These are phyloP conservation scores for Antheraea mylitta DNA, from an alignment of 1,140 invertebrate genomes.

Conservation along the genomic window DNA sequence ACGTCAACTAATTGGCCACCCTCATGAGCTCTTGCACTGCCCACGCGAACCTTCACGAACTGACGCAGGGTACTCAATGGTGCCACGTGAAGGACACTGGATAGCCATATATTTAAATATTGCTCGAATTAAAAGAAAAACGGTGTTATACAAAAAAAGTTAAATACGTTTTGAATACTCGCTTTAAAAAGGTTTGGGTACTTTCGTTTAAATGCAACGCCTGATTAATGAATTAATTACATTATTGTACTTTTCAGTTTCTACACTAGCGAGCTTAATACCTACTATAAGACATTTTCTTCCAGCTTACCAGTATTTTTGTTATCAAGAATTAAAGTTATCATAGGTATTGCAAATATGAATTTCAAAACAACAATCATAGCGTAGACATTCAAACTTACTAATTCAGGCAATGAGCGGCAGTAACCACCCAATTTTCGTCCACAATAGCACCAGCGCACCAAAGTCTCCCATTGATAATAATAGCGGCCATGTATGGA, in stretches of 20 bases:
- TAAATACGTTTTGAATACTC: no score
- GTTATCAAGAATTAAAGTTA: no score
- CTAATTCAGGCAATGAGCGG: conserved; percentile 81
- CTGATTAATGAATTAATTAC: no score
- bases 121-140: neutral
- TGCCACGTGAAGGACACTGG: conserved; percentile 60
- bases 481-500: conserved; percentile 66
- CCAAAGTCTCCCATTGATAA: conserved; percentile 65
- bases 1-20: conserved; percentile 55
- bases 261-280: no score
- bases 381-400: conserved; percentile 31
- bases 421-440: conserved; percentile 81
- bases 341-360: no score
- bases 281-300: no score
- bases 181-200: no score
- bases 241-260: no score
- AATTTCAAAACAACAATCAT: no score
- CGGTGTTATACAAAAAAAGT: no score
- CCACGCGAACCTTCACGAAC: conserved; percentile 64
- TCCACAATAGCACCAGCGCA: conserved; percentile 81
- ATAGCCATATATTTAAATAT: neutral
- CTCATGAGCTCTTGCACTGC: conserved; percentile 50
- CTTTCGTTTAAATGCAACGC: no score
- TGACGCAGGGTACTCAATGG: conserved; percentile 50
- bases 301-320: no score